Base-by-base conservation (phyloP, 2,888 invertebrate species). In the Scaptomyza tumidula region DNA sequence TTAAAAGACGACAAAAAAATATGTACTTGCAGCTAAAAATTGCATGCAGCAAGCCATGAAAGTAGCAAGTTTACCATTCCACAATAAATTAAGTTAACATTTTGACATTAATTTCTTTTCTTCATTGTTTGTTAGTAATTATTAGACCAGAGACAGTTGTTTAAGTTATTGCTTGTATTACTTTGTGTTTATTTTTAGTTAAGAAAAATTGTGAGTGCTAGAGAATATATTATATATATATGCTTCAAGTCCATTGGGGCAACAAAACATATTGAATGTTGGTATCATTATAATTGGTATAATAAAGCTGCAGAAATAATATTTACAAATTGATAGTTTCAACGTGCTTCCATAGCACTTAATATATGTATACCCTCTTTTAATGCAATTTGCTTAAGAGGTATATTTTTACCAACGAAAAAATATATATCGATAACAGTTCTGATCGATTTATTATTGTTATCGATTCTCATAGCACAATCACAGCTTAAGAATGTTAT, bases 301-400 rank as follows among this genome's bases (percentile, higher is more conserved):
- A 6, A 33, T 19, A 35, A 50, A 50, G 19, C 49, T 50, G 50
- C 50, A n/a, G 35, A 50, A 50, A 35, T 35, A 24, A n/a, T 50
- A 35, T 50, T 3, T 19, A 1, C 19, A 35, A 35, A 49, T 19
- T 35, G 49, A 33, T 43, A 49, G 64, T 44, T 63, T 43, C 29
- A 14, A 19, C 29, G 62, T 35, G 35, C 48, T 43, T 33, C 27
- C 27, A 48, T 19, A 35, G 49, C 31, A 11, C 16, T 19, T 1
- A 19, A 33, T 29, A 24, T 7, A 29, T 1, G 0, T 1, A 50
- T 50, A 50, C 50, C 35, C 50, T n/a, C 6, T 19, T 19, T 3
- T 6, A 3, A 6, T 3, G 19, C 19, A 35, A 6, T 1, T n/a
- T 35, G n/a, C 10, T 11, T 19, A 4, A 11, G 29, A 3, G 10